Percentiles rank a stretch among this genome's conserved stretches.
Conservation (phyloP, 2,797 vertebrate genomes). For the Onychomys leucogaster region DNA sequence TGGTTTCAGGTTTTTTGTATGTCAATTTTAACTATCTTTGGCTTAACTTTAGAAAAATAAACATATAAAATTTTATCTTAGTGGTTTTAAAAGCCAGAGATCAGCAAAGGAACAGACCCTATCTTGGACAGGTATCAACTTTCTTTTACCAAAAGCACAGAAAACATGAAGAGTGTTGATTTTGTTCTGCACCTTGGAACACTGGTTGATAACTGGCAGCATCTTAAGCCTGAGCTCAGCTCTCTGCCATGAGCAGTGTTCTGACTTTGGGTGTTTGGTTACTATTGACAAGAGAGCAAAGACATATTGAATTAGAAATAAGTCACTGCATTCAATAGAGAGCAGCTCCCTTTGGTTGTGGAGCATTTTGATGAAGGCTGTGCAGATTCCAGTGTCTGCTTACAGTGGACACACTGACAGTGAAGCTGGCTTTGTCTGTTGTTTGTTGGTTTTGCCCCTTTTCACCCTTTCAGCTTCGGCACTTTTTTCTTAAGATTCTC, state of each 20-base stretch:
- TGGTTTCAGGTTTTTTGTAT: slow-evolving; percentile 5
- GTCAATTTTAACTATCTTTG: slow-evolving; percentile 23
- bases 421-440: not conserved
- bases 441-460: not conserved
- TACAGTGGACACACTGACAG: not conserved
- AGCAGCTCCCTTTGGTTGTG: not conserved
- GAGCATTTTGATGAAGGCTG: not conserved
- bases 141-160: not conserved
- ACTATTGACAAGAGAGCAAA: not conserved
- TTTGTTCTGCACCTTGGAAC: not conserved
- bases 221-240: not conserved
- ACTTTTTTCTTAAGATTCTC: slow-evolving; percentile 6
- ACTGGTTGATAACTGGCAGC: not conserved
- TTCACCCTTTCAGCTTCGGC: not conserved
- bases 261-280: not conserved
- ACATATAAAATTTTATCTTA: slow-evolving; percentile 25
- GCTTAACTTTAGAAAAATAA: slow-evolving; percentile 33
- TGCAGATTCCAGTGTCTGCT: not conserved
- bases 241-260: not conserved
- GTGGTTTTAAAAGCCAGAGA: slow-evolving; percentile 35
- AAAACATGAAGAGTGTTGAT: not conserved
- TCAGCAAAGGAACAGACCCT: not conserved
- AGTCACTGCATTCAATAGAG: not conserved
- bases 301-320: not conserved
- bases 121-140: not conserved